phyloP scores from a whole-genome alignment of 1,140 invertebrate species.

The Sogatella furcifera region DNA sequence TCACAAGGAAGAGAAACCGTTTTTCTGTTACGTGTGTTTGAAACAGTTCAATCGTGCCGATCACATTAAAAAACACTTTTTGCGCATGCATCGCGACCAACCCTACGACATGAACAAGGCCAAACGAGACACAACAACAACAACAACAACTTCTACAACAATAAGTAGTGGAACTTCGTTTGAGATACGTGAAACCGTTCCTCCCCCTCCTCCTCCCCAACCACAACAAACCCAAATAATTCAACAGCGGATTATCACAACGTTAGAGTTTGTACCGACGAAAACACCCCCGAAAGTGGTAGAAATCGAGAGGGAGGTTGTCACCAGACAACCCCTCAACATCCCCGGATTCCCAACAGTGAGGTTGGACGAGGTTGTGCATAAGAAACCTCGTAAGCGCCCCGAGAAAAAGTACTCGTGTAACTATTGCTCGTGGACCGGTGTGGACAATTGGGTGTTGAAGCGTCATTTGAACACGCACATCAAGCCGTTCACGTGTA shows the following conservation, averaged over 20 bases:
- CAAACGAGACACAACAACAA: constrained; percentile 19
- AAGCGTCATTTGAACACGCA: constrained; percentile 87
- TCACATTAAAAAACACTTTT: constrained; percentile 88
- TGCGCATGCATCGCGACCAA: constrained; percentile 79
- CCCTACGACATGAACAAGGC: constrained; percentile 77
- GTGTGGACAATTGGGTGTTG: constrained; percentile 87
- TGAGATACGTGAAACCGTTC: too few species aligned
- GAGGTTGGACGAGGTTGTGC: constrained; percentile 15
- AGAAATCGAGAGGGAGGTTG: neutral
- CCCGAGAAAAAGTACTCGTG: constrained; percentile 56
- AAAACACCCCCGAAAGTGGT: constrained; percentile 8
- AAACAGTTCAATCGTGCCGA: constrained; percentile 91
- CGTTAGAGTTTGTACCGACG: neutral
- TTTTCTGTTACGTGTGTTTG: constrained; percentile 82
- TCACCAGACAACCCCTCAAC: neutral
- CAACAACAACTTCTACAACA: too few species aligned
- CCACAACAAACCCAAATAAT: constrained; percentile 7
- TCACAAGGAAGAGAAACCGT: constrained; percentile 86
- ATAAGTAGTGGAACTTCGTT: too few species aligned
- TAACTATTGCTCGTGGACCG: constrained; percentile 81
- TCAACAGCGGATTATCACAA: too few species aligned
- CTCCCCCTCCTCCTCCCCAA: neutral
- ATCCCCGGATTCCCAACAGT: constrained; percentile 19
- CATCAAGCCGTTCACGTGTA: constrained; percentile 79
- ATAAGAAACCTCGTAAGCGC: constrained; percentile 9